A percentile compares a stretch with the other conserved stretches of the same genome.
These are phyloP conservation scores for Parelbella ahira DNA, from an alignment of 2,888 invertebrate genomes.

Conservation along the genomic window DNA sequence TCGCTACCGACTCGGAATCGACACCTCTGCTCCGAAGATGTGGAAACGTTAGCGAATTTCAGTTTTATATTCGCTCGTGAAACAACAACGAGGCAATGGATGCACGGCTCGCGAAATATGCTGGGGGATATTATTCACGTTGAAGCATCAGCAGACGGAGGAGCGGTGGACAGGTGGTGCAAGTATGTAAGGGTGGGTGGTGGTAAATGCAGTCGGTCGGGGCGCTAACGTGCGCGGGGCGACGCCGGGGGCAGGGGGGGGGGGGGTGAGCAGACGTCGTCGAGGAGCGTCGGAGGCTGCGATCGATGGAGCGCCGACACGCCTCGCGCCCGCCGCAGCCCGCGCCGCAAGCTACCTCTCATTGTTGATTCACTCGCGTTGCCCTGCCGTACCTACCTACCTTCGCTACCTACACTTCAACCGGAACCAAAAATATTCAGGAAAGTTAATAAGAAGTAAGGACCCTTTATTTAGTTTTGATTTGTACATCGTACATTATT, in stretches of 20 bases:
- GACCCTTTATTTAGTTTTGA: too few species aligned
- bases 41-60: neutral
- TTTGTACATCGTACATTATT: too few species aligned
- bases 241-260: conserved; percentile 35
- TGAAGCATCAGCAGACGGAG: conserved; percentile 34
- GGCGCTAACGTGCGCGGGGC: conserved; percentile 73
- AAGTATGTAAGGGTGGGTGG: conserved; percentile 59
- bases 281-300: conserved; percentile 77
- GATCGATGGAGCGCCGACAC: conserved; percentile 80
- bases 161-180: conserved; percentile 60
- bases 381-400: conserved; percentile 1
- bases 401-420: neutral
- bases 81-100: conserved; percentile 38
- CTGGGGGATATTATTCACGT: conserved; percentile 35
- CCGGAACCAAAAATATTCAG: too few species aligned
- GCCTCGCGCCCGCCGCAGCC: conserved; percentile 70
- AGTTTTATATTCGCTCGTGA: conserved; percentile 27
- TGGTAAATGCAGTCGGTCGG: conserved; percentile 79
- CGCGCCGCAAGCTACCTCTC: conserved; percentile 51
- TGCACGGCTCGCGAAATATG: conserved; percentile 44
- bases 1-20: conserved; percentile 52
- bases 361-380: conserved; percentile 59
- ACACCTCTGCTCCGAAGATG: conserved; percentile 45
- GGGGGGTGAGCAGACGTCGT: conserved; percentile 63
- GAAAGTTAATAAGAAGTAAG: too few species aligned